Evolutionary conservation across 2,797 vertebrate genomes (phyloP), one percentile per base, ranked within the genome.

Genomic region (Paguma larvata): DNA sequence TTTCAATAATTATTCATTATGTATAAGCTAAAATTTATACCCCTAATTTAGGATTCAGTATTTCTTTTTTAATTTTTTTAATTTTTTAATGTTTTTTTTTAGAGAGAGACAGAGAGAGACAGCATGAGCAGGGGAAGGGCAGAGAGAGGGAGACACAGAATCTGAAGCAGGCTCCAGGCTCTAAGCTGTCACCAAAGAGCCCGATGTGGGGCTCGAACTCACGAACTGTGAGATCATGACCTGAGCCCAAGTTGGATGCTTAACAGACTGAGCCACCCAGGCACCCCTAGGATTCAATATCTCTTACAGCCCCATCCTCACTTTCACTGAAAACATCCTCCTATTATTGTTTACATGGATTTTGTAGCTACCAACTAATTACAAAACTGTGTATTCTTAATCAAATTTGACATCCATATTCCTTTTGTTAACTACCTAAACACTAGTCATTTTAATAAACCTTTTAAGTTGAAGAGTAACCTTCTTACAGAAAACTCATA

Each of bases 311-410:
- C 32, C 38, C 6, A n/a, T 85, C 4, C 34, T 5, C 85, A 23
- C 25, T 44, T 85, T 90, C 53, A 68, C 11, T 44, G 72, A 78
- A 97, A 94, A 93, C 3, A 21, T 62, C 15, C 16, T 91, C 5
- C 10, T 65, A 62, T 83, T 75, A 92, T 80, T 12, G 12, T 92
- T 95, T 95, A 77, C 72, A 87, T 65, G 51, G n/a, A 70, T 82
- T 90, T 94, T 92, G 27, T 94, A 91, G 82, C 48, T 82, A 68
- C 78, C 27, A 82, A 41, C 25, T 88, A 93, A 94, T 93, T 89
- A 77, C 15, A 89, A 75, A 46, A 41, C 13, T 63, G 56, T 83
- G 11, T 70, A 82, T 86, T 75, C 56, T 95, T 83, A 88, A 94
- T 96, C 56, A 94, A 87, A 8, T 44, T 80, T 92, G 75, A 70